Evolutionary conservation across 2,797 vertebrate genomes (phyloP).

Genomic region (Coregonus suidteri): DNA sequence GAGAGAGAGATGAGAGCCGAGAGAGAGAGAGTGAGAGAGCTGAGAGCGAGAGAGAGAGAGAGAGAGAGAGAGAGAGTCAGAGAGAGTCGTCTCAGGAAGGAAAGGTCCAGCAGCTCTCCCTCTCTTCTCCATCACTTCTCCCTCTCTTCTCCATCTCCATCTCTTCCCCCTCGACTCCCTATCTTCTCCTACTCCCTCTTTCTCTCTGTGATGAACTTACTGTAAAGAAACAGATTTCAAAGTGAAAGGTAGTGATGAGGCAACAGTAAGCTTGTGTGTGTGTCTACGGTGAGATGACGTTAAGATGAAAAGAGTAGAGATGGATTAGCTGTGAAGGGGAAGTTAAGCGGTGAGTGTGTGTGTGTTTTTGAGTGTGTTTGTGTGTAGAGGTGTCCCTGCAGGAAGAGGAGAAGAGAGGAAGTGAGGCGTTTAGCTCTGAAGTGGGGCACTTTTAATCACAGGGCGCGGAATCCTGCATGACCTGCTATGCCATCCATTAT

Average conservation of each 20-base stretch:
- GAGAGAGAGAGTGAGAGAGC: neutral
- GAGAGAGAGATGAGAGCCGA: neutral
- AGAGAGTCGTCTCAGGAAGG: no score
- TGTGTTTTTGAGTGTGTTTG: conserved; percentile 9
- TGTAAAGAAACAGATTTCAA: conserved; percentile 51
- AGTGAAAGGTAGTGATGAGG: conserved; percentile 60
- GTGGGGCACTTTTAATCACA: conserved; percentile 75
- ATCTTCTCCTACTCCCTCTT: neutral
- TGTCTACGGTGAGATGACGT: conserved; percentile 68
- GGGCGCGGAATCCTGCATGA: conserved; percentile 73
- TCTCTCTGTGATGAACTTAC: conserved; percentile 62
- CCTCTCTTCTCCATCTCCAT: conserved; percentile 1
- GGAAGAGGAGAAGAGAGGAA: conserved; percentile 61
- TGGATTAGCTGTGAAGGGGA: conserved; percentile 33
- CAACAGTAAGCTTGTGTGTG: neutral
- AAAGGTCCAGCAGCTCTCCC: neutral
- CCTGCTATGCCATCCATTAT: conserved; percentile 78
- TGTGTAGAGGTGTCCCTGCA: conserved; percentile 24
- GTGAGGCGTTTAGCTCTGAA: conserved; percentile 68
- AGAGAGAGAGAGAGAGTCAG: neutral
- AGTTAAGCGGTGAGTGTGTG: conserved; percentile 1
- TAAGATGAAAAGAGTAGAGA: conserved; percentile 51
- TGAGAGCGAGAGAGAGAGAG: neutral
- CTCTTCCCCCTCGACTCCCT: conserved; percentile 13
- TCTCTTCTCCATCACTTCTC: neutral